These are phyloP conservation scores for Colletes gigas DNA, from an alignment of 1,140 invertebrate species.

Conservation along the genomic window DNA sequence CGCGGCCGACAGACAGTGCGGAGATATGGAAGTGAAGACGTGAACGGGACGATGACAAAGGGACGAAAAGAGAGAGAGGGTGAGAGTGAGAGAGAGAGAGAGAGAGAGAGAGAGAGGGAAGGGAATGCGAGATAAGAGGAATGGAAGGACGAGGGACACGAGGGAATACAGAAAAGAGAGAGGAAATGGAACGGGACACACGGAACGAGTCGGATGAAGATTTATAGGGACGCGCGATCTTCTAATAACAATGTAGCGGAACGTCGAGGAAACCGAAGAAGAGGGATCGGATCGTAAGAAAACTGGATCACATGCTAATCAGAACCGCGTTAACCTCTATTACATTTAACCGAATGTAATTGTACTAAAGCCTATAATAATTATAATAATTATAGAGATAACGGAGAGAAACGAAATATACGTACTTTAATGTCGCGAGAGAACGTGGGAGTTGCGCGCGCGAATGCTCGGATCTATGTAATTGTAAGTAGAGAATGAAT, in stretches of 20 bases:
- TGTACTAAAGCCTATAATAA: conserved; percentile 73
- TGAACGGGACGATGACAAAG: conserved; percentile 49
- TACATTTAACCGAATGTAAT: conserved; percentile 80
- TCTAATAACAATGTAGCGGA: conserved; percentile 38
- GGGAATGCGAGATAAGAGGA: conserved; percentile 13
- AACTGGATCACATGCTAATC: conserved; percentile 81
- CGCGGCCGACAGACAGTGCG: conserved; percentile 30
- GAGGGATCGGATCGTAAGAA: conserved; percentile 38
- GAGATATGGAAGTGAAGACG: conserved; percentile 38
- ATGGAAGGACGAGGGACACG: conserved; percentile 5
- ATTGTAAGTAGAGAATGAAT: conserved; percentile 44
- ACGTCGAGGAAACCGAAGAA: conserved; percentile 19
- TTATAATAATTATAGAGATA: conserved; percentile 37
- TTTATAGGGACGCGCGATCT: conserved; percentile 43
- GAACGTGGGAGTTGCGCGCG: not conserved
- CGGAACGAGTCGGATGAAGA: conserved; percentile 56
- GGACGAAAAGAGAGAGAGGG: conserved; percentile 9
- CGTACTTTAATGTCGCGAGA: conserved; percentile 21
- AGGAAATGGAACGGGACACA: conserved; percentile 29
- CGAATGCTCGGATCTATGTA: conserved; percentile 10
- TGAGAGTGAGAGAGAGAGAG: too few species aligned
- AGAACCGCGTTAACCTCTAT: conserved; percentile 81
- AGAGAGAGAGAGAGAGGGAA: conserved; percentile 19
- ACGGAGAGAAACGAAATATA: conserved; percentile 27
- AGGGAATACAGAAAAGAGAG: conserved; percentile 6